phyloP scores from a whole-genome alignment of 1,140 invertebrate species.

The Drosophila subobscura region DNA sequence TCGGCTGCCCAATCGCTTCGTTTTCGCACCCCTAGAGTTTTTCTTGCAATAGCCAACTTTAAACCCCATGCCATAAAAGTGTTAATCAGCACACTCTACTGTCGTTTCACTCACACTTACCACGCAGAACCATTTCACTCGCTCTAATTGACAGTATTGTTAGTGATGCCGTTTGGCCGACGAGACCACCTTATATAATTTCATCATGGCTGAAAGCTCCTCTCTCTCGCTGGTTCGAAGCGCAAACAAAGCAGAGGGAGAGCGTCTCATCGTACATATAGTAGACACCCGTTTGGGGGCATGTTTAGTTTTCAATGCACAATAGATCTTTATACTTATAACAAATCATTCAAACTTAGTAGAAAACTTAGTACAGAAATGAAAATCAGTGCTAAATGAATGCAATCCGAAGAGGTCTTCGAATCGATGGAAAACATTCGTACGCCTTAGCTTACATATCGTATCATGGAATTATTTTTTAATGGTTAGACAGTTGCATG shows the following conservation, averaged over 20 bases:
- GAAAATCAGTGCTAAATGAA: constrained; percentile 7
- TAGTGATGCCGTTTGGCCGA: too few relatives aligned
- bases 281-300: neutral
- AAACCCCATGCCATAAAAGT: too few relatives aligned
- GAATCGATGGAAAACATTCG: constrained; percentile 6
- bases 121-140: too few relatives aligned
- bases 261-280: constrained; percentile 1
- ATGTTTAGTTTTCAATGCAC: constrained; percentile 14
- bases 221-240: neutral
- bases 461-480: constrained; percentile 27
- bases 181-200: too few relatives aligned
- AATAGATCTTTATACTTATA: constrained; percentile 40
- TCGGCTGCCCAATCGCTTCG: too few relatives aligned
- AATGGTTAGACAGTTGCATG: constrained; percentile 25
- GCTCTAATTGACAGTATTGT: too few relatives aligned
- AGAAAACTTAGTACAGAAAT: constrained; percentile 33
- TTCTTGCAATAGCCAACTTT: too few relatives aligned
- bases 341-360: constrained; percentile 28
- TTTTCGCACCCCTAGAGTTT: too few relatives aligned
- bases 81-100: too few relatives aligned
- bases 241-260: neutral
- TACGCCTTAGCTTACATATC: neutral
- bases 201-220: too few relatives aligned
- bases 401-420: constrained; percentile 1
- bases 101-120: too few relatives aligned